phyloP scores from a whole-genome alignment of 2,888 invertebrate species.

The Corbicula japonica region DNA sequence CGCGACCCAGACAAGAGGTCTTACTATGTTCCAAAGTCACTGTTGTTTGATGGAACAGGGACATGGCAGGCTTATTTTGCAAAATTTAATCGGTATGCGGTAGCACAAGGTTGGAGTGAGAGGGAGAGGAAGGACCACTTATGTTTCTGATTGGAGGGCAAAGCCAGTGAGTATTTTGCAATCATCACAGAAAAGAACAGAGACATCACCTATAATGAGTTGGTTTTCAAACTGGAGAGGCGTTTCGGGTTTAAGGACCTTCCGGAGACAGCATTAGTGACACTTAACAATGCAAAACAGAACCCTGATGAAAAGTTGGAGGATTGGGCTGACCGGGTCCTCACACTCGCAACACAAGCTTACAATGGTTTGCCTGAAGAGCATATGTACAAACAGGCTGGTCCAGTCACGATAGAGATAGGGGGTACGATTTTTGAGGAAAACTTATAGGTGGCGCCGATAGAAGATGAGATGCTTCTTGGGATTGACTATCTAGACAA shows the following conservation, averaged over 20 bases:
- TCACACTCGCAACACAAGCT: slow-evolving; percentile 8
- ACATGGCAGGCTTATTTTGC: too few species aligned
- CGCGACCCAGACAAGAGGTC: too few species aligned
- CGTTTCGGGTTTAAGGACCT: slow-evolving; percentile 17
- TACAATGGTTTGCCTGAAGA: slow-evolving; percentile 17
- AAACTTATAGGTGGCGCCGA: not conserved
- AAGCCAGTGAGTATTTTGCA: too few species aligned
- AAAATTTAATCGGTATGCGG: too few species aligned
- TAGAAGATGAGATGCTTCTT: not conserved
- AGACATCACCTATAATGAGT: not conserved
- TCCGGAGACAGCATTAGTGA: slow-evolving; percentile 1
- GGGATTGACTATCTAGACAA: not conserved
- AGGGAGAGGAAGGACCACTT: too few species aligned
- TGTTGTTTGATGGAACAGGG: too few species aligned
- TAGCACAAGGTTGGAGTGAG: too few species aligned
- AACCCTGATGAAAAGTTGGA: not conserved
- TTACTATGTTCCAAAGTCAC: too few species aligned
- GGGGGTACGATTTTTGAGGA: not conserved
- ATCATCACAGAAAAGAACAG: too few species aligned
- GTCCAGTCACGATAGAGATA: not conserved
- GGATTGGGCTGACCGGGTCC: slow-evolving; percentile 34
- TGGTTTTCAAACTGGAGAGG: slow-evolving; percentile 5
- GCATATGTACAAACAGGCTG: too few species aligned
- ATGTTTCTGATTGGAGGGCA: too few species aligned
- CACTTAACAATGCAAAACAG: slow-evolving; percentile 6